These are phyloP conservation scores for Scaptomyza polygonia DNA, from an alignment of 2,888 invertebrate species.

Conservation along the genomic window DNA sequence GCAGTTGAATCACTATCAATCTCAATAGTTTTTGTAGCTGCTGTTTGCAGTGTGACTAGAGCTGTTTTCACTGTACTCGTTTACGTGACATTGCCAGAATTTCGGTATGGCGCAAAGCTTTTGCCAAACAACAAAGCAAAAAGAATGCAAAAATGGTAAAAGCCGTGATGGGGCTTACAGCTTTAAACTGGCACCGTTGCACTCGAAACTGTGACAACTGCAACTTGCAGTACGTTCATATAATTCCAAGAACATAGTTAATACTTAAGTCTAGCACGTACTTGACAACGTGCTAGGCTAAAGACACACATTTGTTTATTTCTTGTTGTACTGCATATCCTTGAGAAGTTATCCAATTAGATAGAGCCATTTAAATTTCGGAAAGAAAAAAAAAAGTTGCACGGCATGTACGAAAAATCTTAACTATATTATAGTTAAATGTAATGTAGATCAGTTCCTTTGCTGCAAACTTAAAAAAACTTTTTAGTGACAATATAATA, in stretches of 20 bases:
- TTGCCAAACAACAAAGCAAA: not conserved
- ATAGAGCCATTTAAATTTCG: not conserved
- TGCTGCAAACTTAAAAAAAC: slow-evolving; percentile 4
- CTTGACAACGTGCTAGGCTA: not conserved
- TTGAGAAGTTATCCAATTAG: not conserved
- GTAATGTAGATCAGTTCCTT: not conserved
- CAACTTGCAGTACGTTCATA: not conserved
- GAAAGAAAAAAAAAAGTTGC: no score
- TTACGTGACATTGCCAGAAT: slow-evolving; percentile 45
- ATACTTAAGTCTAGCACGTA: slow-evolving; percentile 15
- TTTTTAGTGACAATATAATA: slow-evolving; percentile 17
- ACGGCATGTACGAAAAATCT: not conserved
- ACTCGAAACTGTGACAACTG: slow-evolving; percentile 16
- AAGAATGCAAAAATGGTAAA: not conserved
- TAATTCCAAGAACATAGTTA: slow-evolving; percentile 20
- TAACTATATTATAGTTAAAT: not conserved
- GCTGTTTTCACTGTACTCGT: slow-evolving; percentile 16
- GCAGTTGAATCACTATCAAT: not conserved
- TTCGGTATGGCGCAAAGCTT: slow-evolving; percentile 9
- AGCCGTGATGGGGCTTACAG: not conserved
- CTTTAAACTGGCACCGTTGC: not conserved
- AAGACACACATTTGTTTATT: not conserved
- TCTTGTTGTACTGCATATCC: not conserved
- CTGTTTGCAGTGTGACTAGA: slow-evolving; percentile 11
- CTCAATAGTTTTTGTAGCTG: slow-evolving; percentile 18